Base-by-base conservation (phyloP, 1,140 invertebrate genomes). In the Pollicipes pollicipes region DNA sequence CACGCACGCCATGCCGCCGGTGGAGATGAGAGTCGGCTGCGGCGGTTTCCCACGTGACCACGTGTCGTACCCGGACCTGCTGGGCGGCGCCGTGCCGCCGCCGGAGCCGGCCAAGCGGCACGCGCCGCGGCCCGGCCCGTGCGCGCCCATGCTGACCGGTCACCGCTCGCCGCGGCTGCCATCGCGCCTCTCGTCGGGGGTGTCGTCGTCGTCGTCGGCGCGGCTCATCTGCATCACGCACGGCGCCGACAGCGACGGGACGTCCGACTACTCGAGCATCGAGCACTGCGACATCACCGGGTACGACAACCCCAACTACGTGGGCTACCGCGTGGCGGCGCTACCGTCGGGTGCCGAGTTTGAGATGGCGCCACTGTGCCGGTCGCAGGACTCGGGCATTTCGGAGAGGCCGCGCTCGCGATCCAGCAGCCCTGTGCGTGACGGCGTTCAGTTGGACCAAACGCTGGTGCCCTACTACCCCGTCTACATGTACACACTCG, bases 261-360 rank as follows among this genome's bases (percentile, higher is more conserved):
- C 63, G 4, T 64, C 63, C 24, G 63, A 64, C 63, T 64, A 64
- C 63, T 64, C 63, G 10, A 64, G 63, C 63, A 64, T 64, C 27
- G 63, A 64, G 27, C 63, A 64, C 63, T 64, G 63, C 63, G 63
- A 64, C 63, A 64, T 64, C 21, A n/a, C 63, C 63, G 63, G 63
- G 6, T 64, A n/a, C 63, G 63, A 64, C 26, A 64, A 64, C 27
- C 63, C 63, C 63, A 64, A 64, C 27, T 64, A 64, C 63, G 24
- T 27, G 6, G 63, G 21, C 27, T 64, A 27, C 24, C 63, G 63
- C 27, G 27, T n/a, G 63, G 63, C 24, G 24, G 63, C 63, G 63
- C 63, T 4, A 64, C 63, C 10, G 26, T 10, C 63, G 21, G 6
- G 17, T 17, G 35, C 6, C 35, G 35, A 35, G 35, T 35, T 35